Base-by-base conservation (phyloP, 30 jellyfish, hydroid and myxozoan species). In the Sanderia malayensis region DNA sequence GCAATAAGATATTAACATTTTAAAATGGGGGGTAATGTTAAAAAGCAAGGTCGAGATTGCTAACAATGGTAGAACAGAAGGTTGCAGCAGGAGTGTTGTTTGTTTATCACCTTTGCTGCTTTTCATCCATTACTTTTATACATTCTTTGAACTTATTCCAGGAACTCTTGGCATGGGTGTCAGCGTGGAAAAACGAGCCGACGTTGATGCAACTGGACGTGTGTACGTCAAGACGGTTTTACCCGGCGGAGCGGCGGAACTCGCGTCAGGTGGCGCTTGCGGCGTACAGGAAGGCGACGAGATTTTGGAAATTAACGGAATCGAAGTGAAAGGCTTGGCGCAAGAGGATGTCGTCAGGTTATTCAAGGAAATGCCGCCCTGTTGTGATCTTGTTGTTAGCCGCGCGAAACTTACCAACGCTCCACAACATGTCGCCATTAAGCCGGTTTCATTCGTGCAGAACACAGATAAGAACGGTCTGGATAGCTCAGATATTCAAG, bases 131-230 rank as follows among this genome's bases (percentile, higher is more conserved):
- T n/a, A n/a, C n/a, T n/a, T n/a, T n/a, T n/a, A n/a, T n/a, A n/a
- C n/a, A n/a, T n/a, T n/a, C n/a, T n/a, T n/a, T n/a, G n/a, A n/a
- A n/a, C n/a, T n/a, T 37, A 4, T 61, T 31, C 13, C 41, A 89
- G 97, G 97, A 27, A 59, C 94, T 1, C 94, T 89, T 71, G 97
- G 97, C n/a, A 68, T 89, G 84, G 87, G 91, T 17, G 92, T 89
- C 44, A 81, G 89, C 27, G 89, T 78, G 4, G 89, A 78, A 27
- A 78, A 78, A 34, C 73, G 82, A 64, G 58, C 89, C 4, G 89
- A 78, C 61, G 24, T 69, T 15, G 89, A 78, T 44, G 77, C 58
- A 9, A 66, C 82, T 27, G 92, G 83, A 6, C 81, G 89, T 2
- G 96, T 92, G 46, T 84, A 77, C 75, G 97, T 77, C 76, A 88